Conservation (phyloP, 2,888 invertebrate species). For the Odiellus spinosus region DNA sequence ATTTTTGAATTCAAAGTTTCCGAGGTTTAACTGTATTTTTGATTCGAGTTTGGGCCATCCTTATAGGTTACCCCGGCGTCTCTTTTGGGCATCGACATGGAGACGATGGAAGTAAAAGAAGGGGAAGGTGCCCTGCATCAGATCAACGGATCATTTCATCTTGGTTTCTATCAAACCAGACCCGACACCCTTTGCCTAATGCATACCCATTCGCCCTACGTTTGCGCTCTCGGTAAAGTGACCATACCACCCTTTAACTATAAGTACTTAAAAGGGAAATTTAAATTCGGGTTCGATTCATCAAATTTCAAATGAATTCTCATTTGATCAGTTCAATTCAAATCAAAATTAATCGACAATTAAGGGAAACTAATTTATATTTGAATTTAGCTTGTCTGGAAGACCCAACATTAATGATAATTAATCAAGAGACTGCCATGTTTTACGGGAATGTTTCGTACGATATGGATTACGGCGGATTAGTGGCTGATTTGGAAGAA, state of each 20-base stretch:
- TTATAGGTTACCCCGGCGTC: constrained; percentile 7
- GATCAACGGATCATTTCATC: constrained; percentile 18
- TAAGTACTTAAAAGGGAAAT: too few relatives aligned
- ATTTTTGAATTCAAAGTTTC: too few relatives aligned
- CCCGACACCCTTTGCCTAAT: constrained; percentile 16
- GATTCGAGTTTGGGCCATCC: too few relatives aligned
- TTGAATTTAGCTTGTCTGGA: constrained; percentile 18
- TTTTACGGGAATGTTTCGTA: constrained; percentile 20
- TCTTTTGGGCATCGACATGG: constrained; percentile 7
- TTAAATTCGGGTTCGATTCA: too few relatives aligned
- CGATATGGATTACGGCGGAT: constrained; percentile 17
- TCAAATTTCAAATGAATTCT: too few relatives aligned
- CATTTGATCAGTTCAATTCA: too few relatives aligned
- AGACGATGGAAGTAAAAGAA: constrained; percentile 15
- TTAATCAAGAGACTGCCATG: constrained; percentile 19
- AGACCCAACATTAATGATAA: constrained; percentile 15
- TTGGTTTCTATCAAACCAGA: constrained; percentile 13
- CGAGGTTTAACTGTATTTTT: too few relatives aligned
- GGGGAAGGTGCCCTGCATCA: constrained; percentile 16
- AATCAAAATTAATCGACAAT: too few relatives aligned
- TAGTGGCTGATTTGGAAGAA: constrained; percentile 16
- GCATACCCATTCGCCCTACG: constrained; percentile 21
- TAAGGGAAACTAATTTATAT: too few relatives aligned
- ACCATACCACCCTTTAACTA: too few relatives aligned
- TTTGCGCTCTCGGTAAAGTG: constrained; percentile 19